phyloP scores from a whole-genome alignment of 2,113 vertebrate genomes.

The Brachypteracias leptosomus region DNA sequence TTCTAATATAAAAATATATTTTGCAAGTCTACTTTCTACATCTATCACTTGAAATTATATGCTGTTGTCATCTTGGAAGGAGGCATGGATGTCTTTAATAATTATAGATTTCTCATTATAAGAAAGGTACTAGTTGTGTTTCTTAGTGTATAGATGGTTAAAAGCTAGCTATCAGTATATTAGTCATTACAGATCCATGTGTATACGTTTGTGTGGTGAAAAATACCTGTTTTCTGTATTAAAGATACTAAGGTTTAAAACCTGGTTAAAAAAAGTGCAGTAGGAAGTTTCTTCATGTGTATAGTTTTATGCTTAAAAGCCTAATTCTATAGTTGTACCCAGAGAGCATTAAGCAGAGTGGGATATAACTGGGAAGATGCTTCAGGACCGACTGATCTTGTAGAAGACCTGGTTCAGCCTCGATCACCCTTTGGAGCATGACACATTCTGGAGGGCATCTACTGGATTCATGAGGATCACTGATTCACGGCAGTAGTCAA shows the following conservation, averaged over 20 bases:
- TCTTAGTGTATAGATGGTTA: neutral
- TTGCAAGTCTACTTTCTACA: neutral
- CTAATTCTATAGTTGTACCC: neutral
- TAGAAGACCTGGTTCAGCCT: accelerated
- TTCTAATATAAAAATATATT: neutral
- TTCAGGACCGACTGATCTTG: accelerated
- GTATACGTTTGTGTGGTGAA: neutral
- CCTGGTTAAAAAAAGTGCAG: neutral
- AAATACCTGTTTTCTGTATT: neutral
- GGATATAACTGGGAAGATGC: neutral
- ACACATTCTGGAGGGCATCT: neutral
- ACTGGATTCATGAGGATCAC: neutral
- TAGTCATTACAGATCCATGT: neutral
- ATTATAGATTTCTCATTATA: neutral
- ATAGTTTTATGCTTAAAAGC: neutral
- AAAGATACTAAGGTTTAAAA: neutral
- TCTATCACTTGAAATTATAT: neutral
- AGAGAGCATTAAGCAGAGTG: neutral
- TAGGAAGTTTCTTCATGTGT: neutral
- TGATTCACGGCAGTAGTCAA: accelerated
- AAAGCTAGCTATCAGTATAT: neutral
- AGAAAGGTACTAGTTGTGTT: neutral
- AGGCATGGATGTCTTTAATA: neutral
- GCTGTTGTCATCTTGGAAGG: neutral
- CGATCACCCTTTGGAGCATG: accelerated